Conservation (phyloP, 2,797 vertebrate species). For the Falco concolor region DNA sequence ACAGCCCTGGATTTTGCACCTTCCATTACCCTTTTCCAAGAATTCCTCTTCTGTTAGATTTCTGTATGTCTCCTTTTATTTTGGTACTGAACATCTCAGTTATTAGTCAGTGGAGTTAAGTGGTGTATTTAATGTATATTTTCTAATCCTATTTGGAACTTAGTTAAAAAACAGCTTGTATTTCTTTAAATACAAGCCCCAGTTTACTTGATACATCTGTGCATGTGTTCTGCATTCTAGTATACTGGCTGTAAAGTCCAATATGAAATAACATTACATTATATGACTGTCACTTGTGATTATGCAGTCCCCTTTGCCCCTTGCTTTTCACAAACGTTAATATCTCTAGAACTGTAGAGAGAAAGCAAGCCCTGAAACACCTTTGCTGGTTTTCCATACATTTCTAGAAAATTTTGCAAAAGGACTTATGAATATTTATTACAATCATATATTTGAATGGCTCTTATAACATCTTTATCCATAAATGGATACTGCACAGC, state of each 20-base stretch:
- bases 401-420: neutral
- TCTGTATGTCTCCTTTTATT: neutral
- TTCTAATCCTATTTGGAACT: neutral
- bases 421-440: neutral
- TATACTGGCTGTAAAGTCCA: neutral
- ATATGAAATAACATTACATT: neutral
- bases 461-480: neutral
- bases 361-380: neutral
- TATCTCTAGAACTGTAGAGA: neutral
- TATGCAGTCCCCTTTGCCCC: neutral
- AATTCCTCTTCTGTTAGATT: neutral
- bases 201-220: neutral
- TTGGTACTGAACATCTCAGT: neutral
- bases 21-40: neutral
- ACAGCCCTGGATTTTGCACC: neutral
- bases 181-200: neutral
- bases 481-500: neutral
- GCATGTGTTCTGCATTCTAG: neutral
- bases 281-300: neutral
- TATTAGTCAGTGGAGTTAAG: neutral
- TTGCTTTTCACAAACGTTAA: neutral
- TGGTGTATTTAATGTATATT: neutral
- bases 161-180: neutral
- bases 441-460: neutral
- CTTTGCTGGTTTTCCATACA: neutral